phyloP scores from a whole-genome alignment of 1,140 invertebrate genomes.

The Medauroidea extradentata region DNA sequence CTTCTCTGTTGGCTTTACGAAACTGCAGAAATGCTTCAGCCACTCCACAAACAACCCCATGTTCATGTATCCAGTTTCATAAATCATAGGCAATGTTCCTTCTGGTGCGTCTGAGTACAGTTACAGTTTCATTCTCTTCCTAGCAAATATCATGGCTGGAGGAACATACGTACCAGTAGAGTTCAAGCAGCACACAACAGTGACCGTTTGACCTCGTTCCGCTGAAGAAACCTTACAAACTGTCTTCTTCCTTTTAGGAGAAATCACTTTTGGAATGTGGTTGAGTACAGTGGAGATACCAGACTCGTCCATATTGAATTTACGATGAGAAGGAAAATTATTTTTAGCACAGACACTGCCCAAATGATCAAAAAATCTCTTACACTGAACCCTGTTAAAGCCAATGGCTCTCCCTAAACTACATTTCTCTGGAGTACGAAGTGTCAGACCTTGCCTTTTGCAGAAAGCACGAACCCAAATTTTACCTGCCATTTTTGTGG shows the following conservation, averaged over 20 bases:
- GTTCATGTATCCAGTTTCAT: conserved; percentile 27
- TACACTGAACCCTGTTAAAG: no score
- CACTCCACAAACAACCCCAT: conserved; percentile 19
- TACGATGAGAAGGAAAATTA: conserved; percentile 33
- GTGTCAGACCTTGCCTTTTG: conserved; percentile 19
- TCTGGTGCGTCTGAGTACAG: conserved; percentile 22
- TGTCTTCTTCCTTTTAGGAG: conserved; percentile 35
- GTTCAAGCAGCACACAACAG: conserved; percentile 23
- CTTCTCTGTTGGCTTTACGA: conserved; percentile 19
- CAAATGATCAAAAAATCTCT: no score
- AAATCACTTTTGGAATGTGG: conserved; percentile 37
- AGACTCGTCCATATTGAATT: conserved; percentile 44
- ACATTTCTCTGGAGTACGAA: neutral
- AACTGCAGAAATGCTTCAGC: conserved; percentile 20
- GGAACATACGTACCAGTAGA: conserved; percentile 28
- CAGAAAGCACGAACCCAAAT: conserved; percentile 27
- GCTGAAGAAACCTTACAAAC: conserved; percentile 33
- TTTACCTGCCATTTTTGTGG: conserved; percentile 21
- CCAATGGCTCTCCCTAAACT: no score
- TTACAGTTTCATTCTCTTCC: conserved; percentile 19
- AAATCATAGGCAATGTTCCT: conserved; percentile 10
- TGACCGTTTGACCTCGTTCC: no score
- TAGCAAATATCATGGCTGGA: conserved; percentile 30
- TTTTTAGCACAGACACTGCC: conserved; percentile 1
- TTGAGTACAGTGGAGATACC: conserved; percentile 43